These are phyloP conservation scores for Sanderia malayensis DNA, from an alignment of 30 jellyfish, hydroid and myxozoan species.

Conservation along the genomic window DNA sequence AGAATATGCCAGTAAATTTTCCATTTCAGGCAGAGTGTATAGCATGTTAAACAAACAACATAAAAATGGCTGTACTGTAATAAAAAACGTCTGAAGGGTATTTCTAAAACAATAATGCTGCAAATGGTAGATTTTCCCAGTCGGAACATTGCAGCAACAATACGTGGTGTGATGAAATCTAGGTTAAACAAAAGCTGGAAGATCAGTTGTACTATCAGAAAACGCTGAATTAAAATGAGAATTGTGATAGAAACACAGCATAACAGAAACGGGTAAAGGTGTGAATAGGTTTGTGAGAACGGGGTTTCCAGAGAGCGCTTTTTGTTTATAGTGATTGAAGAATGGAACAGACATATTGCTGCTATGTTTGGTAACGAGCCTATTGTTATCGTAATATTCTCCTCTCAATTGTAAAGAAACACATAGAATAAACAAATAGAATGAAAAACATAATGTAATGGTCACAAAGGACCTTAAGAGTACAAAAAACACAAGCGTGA, in stretches of 20 bases:
- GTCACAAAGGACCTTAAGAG: constrained; percentile 1
- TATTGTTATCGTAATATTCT: neutral
- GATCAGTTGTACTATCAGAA: neutral
- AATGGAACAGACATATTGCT: neutral
- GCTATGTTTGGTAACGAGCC: constrained; percentile 1
- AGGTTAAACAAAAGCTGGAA: neutral
- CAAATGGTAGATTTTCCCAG: neutral
- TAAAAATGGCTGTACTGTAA: neutral
- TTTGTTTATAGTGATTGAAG: neutral
- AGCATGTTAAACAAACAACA: no score
- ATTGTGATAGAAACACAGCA: neutral
- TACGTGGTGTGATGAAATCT: neutral
- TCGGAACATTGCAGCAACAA: constrained; percentile 2
- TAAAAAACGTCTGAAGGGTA: neutral
- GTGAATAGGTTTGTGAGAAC: neutral
- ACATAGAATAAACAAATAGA: neutral
- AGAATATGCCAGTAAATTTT: no score
- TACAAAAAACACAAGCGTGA: neutral
- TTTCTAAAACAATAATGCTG: neutral
- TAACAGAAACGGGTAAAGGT: neutral
- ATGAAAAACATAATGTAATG: neutral
- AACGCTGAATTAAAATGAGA: neutral
- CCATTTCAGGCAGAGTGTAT: no score
- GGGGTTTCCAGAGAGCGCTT: constrained; percentile 2
- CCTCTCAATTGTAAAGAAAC: neutral